Conservation (phyloP, 2,113 vertebrate genomes). For the Neodon shergylaensis region DNA sequence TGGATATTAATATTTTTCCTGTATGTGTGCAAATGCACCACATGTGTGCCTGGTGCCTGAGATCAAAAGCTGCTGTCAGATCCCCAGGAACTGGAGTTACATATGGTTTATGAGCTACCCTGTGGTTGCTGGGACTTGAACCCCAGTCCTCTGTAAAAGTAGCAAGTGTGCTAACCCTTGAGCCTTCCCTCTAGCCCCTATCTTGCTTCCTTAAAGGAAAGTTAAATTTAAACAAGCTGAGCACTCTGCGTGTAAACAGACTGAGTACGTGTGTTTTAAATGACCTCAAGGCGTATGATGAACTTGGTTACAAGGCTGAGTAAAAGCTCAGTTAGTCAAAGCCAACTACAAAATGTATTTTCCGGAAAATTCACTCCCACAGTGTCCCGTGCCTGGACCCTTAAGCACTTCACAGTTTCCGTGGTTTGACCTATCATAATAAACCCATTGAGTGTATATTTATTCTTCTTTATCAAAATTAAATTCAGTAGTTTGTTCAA, state of each 20-base stretch:
- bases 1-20: not conserved
- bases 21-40: not conserved
- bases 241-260: not conserved
- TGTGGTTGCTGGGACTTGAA: not conserved
- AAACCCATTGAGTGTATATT: not conserved
- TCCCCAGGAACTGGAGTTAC: not conserved
- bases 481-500: constrained; percentile 23
- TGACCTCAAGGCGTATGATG: too few species aligned
- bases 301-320: not conserved
- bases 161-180: not conserved
- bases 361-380: not conserved
- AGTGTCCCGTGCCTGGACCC: not conserved
- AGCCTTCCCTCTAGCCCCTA: not conserved
- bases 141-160: not conserved
- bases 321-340: not conserved
- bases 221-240: not conserved
- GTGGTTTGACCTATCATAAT: not conserved
- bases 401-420: not conserved
- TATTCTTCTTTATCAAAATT: constrained; percentile 40
- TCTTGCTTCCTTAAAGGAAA: not conserved
- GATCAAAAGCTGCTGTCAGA: not conserved
- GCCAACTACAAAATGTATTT: not conserved
- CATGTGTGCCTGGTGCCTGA: not conserved
- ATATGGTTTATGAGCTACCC: not conserved
- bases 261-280: not conserved